Conservation (phyloP, 23 tunicate species). For the Ciona savignyi region DNA sequence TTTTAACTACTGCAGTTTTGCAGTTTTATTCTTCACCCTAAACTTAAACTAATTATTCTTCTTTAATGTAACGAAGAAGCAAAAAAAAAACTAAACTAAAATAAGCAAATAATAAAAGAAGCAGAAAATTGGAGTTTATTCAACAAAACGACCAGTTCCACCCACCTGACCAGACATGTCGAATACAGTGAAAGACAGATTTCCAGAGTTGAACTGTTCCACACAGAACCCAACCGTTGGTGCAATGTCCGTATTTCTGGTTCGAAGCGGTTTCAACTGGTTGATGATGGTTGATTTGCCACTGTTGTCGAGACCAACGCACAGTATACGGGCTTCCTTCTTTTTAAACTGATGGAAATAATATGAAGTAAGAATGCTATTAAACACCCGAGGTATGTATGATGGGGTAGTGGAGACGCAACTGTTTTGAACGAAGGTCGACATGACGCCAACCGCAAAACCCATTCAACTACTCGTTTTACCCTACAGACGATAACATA, state of each 20-base stretch:
- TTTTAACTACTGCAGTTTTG: too few relatives aligned
- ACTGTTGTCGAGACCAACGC: slow-evolving; percentile 91
- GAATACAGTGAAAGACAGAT: slow-evolving; percentile 48
- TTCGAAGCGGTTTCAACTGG: slow-evolving; percentile 30
- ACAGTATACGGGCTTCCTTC: slow-evolving; percentile 66
- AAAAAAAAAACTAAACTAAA: too few relatives aligned
- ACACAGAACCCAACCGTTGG: slow-evolving; percentile 85
- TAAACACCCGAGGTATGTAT: too few relatives aligned
- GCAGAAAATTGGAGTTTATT: not conserved
- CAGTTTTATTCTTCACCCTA: not conserved
- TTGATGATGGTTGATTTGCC: slow-evolving; percentile 86
- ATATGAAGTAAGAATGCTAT: too few relatives aligned
- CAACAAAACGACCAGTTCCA: not conserved
- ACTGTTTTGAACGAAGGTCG: not conserved
- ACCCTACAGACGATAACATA: not conserved
- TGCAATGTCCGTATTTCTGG: slow-evolving; percentile 34
- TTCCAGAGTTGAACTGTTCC: slow-evolving; percentile 41
- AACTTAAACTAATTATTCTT: not conserved
- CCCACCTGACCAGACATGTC: slow-evolving; percentile 94
- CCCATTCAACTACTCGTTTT: not conserved
- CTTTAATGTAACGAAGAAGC: too few relatives aligned
- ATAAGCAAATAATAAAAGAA: too few relatives aligned
- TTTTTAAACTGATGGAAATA: slow-evolving; percentile 22
- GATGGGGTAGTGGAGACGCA: too few relatives aligned
- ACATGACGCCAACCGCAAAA: not conserved